Evolutionary conservation across 2,797 vertebrate genomes (phyloP).

Genomic region (Myripristis jacobus): DNA sequence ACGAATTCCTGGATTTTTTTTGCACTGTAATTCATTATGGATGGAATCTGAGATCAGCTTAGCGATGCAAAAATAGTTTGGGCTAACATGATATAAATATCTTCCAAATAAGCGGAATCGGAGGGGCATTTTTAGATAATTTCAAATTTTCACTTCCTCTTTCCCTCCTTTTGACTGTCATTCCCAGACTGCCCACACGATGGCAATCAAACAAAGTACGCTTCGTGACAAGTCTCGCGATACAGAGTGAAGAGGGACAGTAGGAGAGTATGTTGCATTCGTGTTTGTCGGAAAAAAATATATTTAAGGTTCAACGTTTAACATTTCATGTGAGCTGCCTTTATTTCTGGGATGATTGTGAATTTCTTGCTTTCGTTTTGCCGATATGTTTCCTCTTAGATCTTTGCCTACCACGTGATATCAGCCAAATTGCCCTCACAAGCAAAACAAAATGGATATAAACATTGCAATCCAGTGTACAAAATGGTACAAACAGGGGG

Average conservation of each 20-base stretch:
- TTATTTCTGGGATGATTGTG: neutral
- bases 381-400: neutral
- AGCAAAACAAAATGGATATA: neutral
- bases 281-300: rapidly evolving
- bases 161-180: neutral
- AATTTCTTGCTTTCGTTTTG: neutral
- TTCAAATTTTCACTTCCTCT: neutral
- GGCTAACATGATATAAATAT: neutral
- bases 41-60: neutral
- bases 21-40: neutral
- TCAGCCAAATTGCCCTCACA: neutral
- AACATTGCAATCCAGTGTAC: neutral
- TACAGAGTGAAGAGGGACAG: neutral
- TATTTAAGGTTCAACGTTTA: too few species aligned
- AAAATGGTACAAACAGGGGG: too few species aligned
- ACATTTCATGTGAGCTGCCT: neutral
- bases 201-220: neutral
- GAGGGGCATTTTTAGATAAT: neutral
- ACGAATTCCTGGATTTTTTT: neutral
- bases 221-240: slow-evolving; percentile 26
- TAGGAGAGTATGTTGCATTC: slow-evolving; percentile 16
- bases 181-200: neutral
- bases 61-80: neutral
- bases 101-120: neutral
- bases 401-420: neutral